A percentile compares a stretch with the other conserved stretches of the same genome.
phyloP scores from a whole-genome alignment of 2,797 vertebrate genomes.

The Stomatorhinus walkeri region DNA sequence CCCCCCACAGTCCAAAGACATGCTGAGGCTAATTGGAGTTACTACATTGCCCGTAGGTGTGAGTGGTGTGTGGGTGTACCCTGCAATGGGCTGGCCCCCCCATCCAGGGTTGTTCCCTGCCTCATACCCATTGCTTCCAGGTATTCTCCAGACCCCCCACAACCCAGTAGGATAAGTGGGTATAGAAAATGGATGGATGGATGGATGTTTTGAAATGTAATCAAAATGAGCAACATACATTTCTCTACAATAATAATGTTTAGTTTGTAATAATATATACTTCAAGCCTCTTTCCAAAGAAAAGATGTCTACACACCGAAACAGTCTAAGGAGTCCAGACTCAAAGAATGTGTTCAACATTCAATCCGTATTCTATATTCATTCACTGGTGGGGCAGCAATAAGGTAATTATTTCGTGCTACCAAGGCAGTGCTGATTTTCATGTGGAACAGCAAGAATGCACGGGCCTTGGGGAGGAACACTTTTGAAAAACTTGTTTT shows the following conservation, averaged over 20 bases:
- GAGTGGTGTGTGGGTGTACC: no score
- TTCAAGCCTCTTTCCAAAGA: not conserved
- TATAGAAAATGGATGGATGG: no score
- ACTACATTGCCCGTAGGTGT: no score
- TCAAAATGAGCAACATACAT: constrained; percentile 19
- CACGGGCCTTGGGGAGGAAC: not conserved
- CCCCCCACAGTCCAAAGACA: no score
- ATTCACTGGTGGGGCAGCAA: not conserved
- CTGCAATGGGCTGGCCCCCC: no score
- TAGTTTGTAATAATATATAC: not conserved
- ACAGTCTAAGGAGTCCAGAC: not conserved
- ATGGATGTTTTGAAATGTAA: not conserved
- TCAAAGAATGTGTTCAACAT: not conserved
- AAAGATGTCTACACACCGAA: not conserved
- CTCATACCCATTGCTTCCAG: no score
- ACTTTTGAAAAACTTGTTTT: constrained; percentile 4
- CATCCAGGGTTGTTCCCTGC: no score
- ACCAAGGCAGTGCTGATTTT: not conserved
- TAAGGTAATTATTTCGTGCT: not conserved
- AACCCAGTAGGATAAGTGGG: no score
- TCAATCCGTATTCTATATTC: not conserved
- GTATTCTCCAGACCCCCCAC: no score
- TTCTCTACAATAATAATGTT: not conserved
- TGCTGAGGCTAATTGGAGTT: no score
- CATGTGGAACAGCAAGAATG: not conserved